Evolutionary conservation across 2,113 vertebrate genomes (phyloP).

Genomic region (Syngnathus floridae): DNA sequence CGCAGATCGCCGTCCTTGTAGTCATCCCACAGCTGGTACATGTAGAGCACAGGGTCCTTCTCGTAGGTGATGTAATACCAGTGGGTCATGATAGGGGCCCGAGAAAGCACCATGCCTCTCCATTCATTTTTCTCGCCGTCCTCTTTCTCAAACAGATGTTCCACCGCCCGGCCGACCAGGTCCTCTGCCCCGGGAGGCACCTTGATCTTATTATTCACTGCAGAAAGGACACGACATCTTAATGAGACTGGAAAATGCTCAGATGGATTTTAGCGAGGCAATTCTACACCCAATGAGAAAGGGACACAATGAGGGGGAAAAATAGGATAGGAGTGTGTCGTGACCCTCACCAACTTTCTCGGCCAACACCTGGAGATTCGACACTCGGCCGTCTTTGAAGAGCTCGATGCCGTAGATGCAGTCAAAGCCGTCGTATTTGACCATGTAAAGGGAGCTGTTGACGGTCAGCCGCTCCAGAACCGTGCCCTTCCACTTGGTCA

Average conservation of each 20-base stretch:
- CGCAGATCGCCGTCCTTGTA: conserved; percentile 77
- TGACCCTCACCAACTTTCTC: conserved; percentile 74
- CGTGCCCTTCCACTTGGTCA: conserved; percentile 78
- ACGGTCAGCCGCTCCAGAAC: conserved; percentile 74
- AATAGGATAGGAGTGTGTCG: not conserved
- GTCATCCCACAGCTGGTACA: conserved; percentile 80
- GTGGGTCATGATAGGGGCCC: conserved; percentile 78
- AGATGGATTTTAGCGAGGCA: not conserved
- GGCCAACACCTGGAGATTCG: conserved; percentile 68
- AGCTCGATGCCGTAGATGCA: conserved; percentile 78
- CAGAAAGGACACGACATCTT: conserved; percentile 10
- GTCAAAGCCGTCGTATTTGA: conserved; percentile 78
- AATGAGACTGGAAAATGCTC: conserved; percentile 3
- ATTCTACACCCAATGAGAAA: not conserved
- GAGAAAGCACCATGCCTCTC: conserved; percentile 77
- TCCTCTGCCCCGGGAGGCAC: conserved; percentile 73
- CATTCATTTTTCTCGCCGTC: conserved; percentile 78
- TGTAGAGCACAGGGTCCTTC: conserved; percentile 79
- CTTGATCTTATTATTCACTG: conserved; percentile 78
- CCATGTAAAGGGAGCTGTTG: conserved; percentile 75
- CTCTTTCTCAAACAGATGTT: conserved; percentile 79
- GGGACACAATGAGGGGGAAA: not conserved
- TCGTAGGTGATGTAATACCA: conserved; percentile 82
- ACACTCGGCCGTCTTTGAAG: conserved; percentile 74
- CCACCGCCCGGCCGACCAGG: conserved; percentile 74